phyloP scores from a whole-genome alignment of 2,888 invertebrate genomes.

The Chaetoderma sp. region DNA sequence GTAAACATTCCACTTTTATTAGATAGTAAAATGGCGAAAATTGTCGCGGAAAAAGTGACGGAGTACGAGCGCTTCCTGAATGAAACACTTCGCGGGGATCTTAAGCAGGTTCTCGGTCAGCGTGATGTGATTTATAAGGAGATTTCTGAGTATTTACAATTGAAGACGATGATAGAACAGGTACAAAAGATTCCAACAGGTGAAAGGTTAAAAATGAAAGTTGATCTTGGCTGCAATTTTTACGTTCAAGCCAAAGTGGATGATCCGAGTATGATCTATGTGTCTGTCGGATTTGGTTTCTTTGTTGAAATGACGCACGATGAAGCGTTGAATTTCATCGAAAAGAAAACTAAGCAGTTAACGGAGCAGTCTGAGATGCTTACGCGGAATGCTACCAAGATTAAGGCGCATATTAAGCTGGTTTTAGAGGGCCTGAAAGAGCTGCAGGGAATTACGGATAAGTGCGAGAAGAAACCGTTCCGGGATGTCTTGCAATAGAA shows the following conservation, averaged over 20 bases:
- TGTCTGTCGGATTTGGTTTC: conserved; percentile 82
- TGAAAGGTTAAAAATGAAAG: conserved; percentile 77
- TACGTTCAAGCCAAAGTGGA: conserved; percentile 83
- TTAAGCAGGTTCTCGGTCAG: conserved; percentile 72
- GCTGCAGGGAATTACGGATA: conserved; percentile 42
- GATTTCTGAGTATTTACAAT: conserved; percentile 80
- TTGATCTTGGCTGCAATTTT: conserved; percentile 87
- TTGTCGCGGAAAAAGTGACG: conserved; percentile 69
- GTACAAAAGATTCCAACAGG: conserved; percentile 69
- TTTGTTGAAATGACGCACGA: conserved; percentile 80
- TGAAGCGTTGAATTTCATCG: conserved; percentile 81
- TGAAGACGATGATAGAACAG: conserved; percentile 79
- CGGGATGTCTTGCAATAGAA: conserved; percentile 35
- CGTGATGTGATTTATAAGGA: conserved; percentile 77
- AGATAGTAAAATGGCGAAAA: conserved; percentile 26
- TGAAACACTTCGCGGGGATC: conserved; percentile 80
- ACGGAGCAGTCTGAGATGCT: conserved; percentile 77
- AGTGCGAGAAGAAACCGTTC: conserved; percentile 28
- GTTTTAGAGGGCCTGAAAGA: conserved; percentile 74
- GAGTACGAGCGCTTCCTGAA: conserved; percentile 83
- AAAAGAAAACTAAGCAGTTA: conserved; percentile 78
- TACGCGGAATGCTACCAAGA: conserved; percentile 77
- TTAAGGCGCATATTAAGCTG: conserved; percentile 84
- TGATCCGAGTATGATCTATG: conserved; percentile 77
- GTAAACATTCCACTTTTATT: conserved; percentile 13